These are phyloP conservation scores for Cichlasoma orientale DNA, from an alignment of 2,797 vertebrate genomes.

Conservation along the genomic window DNA sequence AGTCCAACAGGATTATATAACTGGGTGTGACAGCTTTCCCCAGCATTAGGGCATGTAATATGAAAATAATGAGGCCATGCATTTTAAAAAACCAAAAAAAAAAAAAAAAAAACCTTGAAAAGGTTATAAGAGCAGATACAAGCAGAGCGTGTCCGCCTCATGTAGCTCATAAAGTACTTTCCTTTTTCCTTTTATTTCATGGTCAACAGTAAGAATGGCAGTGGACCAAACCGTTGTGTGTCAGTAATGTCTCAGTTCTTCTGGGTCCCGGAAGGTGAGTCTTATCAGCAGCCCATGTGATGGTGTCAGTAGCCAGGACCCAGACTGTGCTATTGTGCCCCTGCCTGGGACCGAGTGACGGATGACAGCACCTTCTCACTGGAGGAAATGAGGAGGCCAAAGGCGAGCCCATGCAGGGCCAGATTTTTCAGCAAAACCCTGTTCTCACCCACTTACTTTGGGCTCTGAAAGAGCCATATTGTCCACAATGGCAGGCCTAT, in stretches of 20 bases:
- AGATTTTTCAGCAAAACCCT: constrained; percentile 51
- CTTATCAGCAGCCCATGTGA: constrained; percentile 82
- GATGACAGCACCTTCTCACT: constrained; percentile 79
- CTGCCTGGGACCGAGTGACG: constrained; percentile 81
- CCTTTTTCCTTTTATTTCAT: constrained; percentile 52
- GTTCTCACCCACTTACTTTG: constrained; percentile 47
- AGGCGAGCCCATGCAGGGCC: constrained; percentile 58
- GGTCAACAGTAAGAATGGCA: constrained; percentile 60
- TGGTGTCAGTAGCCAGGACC: constrained; percentile 77
- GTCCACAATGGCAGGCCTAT: constrained; percentile 11
- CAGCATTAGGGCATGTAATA: neutral
- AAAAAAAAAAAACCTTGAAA: constrained; percentile 25
- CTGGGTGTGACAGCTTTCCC: neutral
- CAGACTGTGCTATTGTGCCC: constrained; percentile 80
- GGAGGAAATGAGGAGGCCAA: constrained; percentile 80
- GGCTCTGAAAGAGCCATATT: constrained; percentile 24
- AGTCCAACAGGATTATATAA: neutral
- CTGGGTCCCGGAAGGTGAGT: constrained; percentile 80
- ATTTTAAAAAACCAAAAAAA: neutral
- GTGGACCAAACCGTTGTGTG: constrained; percentile 69
- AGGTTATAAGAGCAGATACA: constrained; percentile 1
- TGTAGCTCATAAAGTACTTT: constrained; percentile 26
- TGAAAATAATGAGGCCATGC: constrained; percentile 6
- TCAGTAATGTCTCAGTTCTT: constrained; percentile 68
- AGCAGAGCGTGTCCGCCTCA: constrained; percentile 2